Percentiles rank a stretch among this genome's conserved stretches.
Evolutionary conservation across 2,113 vertebrate species (phyloP).

Genomic region (Hepsetus odoe): DNA sequence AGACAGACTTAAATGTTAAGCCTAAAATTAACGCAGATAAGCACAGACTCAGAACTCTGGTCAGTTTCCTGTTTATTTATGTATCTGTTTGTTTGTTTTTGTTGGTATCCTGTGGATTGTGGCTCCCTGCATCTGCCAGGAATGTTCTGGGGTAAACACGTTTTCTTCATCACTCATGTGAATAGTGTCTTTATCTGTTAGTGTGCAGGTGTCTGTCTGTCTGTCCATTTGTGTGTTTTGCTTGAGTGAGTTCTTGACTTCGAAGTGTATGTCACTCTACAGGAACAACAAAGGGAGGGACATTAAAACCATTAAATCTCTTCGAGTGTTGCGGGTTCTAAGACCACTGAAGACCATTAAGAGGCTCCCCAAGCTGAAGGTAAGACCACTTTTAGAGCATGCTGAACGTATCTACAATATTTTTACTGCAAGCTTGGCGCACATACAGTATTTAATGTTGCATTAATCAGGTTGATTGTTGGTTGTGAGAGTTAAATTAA

Average conservation of each 20-base stretch:
- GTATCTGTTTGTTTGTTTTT: slow-evolving; percentile 40
- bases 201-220: too few relatives aligned
- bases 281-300: slow-evolving; percentile 97
- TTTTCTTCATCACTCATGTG: slow-evolving; percentile 7
- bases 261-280: slow-evolving; percentile 28
- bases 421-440: too few relatives aligned
- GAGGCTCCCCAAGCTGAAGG: slow-evolving; percentile 98
- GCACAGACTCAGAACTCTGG: slow-evolving; percentile 6
- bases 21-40: slow-evolving; percentile 8
- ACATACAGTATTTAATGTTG: too few relatives aligned
- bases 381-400: slow-evolving; percentile 57
- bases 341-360: slow-evolving; percentile 98
- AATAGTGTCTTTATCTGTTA: too few relatives aligned
- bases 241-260: neutral
- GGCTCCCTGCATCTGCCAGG: slow-evolving; percentile 65
- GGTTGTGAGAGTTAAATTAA: too few relatives aligned
- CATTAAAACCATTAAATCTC: slow-evolving; percentile 98
- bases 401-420: neutral
- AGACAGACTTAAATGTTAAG: slow-evolving; percentile 3
- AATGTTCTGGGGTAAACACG: slow-evolving; percentile 80
- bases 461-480: too few relatives aligned
- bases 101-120: slow-evolving; percentile 57
- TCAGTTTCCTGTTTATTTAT: slow-evolving; percentile 47
- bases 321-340: slow-evolving; percentile 92
- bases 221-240: slow-evolving; percentile 9